Conservation (phyloP, 1,140 invertebrate species). For the Teleogryllus occipitalis region DNA sequence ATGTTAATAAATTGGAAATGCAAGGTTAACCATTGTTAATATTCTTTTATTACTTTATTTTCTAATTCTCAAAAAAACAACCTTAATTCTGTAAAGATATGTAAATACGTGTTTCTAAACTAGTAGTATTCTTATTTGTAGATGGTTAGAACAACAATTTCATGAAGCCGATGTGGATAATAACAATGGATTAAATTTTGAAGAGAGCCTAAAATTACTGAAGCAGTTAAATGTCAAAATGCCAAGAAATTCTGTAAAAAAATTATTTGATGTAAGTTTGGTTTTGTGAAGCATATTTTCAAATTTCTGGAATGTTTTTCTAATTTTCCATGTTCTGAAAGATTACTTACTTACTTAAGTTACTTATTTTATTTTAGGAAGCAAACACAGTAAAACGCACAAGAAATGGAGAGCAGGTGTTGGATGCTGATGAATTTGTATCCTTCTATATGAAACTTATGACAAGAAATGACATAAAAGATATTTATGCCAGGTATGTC, state of each 20-base stretch:
- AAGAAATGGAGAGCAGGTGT: conserved; percentile 37
- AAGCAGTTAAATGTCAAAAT: conserved; percentile 40
- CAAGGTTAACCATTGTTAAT: too few relatives aligned
- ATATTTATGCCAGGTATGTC: conserved; percentile 43
- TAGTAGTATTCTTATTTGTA: conserved; percentile 20
- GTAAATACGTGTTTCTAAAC: too few relatives aligned
- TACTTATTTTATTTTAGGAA: conserved; percentile 32
- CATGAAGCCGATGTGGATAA: conserved; percentile 40
- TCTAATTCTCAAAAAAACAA: too few relatives aligned
- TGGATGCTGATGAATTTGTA: conserved; percentile 49
- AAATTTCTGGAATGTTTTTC: not conserved
- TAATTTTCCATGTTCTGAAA: not conserved
- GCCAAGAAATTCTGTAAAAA: conserved; percentile 32
- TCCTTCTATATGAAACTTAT: conserved; percentile 44
- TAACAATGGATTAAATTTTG: conserved; percentile 37
- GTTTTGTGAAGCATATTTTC: not conserved
- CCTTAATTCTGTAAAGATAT: too few relatives aligned
- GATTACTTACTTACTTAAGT: not conserved
- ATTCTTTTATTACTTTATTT: too few relatives aligned
- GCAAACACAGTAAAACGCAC: conserved; percentile 41
- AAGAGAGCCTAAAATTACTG: conserved; percentile 38
- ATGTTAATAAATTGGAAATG: too few relatives aligned
- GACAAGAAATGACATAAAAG: conserved; percentile 42
- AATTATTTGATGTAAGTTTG: conserved; percentile 35
- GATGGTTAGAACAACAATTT: conserved; percentile 42